Evolutionary conservation across 2,888 invertebrate species (phyloP).

Genomic region (Cataglyphis altisquamis): DNA sequence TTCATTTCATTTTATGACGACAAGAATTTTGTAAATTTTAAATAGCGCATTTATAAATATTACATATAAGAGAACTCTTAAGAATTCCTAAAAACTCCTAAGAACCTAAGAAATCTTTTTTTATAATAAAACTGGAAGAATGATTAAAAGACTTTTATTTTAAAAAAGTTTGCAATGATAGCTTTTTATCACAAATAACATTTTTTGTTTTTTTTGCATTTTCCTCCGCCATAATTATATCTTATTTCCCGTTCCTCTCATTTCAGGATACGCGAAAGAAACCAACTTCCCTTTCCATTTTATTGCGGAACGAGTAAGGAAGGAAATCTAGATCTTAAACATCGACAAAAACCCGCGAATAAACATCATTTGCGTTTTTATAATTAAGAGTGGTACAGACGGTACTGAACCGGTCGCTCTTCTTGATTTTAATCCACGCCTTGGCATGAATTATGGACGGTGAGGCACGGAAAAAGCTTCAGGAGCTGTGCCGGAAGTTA

Average conservation of each 20-base stretch:
- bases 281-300: conserved; percentile 28
- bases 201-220: neutral
- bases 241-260: neutral
- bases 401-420: conserved; percentile 61
- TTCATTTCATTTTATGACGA: neutral
- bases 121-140: neutral
- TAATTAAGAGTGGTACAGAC: conserved; percentile 70
- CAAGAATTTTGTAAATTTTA: neutral
- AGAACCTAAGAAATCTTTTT: neutral
- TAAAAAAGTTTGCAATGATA: neutral
- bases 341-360: conserved; percentile 61
- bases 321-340: neutral
- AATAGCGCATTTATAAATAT: neutral
- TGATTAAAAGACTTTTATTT: neutral
- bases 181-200: neutral
- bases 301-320: conserved; percentile 14
- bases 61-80: neutral
- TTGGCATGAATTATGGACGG: conserved; percentile 47
- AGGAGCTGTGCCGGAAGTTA: conserved; percentile 72
- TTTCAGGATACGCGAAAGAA: neutral
- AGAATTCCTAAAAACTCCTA: neutral
- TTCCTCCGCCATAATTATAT: neutral
- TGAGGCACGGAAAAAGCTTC: conserved; percentile 49
- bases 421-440: conserved; percentile 72
- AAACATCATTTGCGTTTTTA: conserved; percentile 74